phyloP scores from a whole-genome alignment of 2,888 invertebrate genomes.

The Melanophora roralis region DNA sequence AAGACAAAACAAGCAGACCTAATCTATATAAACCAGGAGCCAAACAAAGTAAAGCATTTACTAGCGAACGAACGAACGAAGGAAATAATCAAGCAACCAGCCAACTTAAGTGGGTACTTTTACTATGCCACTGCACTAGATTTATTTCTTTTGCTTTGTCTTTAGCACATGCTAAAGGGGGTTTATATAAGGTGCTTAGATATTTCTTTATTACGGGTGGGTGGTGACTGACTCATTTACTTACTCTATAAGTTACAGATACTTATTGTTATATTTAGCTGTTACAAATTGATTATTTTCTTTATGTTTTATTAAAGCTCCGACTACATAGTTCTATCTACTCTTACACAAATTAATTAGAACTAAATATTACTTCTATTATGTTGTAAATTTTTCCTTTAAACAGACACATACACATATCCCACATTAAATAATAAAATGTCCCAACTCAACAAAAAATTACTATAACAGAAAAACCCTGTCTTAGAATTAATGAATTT shows the following conservation, averaged over 20 bases:
- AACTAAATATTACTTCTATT: not conserved
- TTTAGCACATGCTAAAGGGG: slow-evolving; percentile 45
- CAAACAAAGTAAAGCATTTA: slow-evolving; percentile 7
- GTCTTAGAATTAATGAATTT: no score
- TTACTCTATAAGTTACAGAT: not conserved
- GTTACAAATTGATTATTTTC: slow-evolving; percentile 24
- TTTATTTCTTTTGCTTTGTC: slow-evolving; percentile 23
- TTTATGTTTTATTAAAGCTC: not conserved
- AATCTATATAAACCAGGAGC: slow-evolving; percentile 19
- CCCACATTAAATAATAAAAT: no score
- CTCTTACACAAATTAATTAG: slow-evolving; percentile 9
- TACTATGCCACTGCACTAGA: slow-evolving; percentile 51
- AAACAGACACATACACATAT: not conserved
- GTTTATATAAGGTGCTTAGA: not conserved
- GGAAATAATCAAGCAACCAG: not conserved
- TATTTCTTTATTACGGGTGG: slow-evolving; percentile 15
- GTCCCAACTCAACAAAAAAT: no score
- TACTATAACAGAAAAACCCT: no score
- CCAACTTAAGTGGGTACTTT: slow-evolving; percentile 51
- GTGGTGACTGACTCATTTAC: slow-evolving; percentile 1
- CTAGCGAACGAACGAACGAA: slow-evolving; percentile 24
- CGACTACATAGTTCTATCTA: not conserved
- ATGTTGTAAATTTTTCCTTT: not conserved
- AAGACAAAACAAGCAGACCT: slow-evolving; percentile 9
- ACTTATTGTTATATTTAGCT: slow-evolving; percentile 24